Evolutionary conservation across 1,140 invertebrate genomes (phyloP).

Genomic region (Monomorium pharaonis): DNA sequence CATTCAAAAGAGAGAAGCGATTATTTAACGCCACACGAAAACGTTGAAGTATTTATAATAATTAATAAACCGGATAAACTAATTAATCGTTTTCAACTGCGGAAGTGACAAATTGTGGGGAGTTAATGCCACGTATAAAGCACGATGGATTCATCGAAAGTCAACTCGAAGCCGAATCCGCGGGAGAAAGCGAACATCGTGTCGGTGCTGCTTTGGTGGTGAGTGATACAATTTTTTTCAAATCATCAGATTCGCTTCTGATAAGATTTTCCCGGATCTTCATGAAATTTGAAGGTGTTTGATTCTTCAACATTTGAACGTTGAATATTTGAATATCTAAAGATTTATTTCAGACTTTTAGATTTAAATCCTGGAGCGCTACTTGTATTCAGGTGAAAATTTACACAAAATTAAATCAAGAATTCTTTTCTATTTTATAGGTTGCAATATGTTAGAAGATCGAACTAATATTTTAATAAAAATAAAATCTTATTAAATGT

Average conservation of each 20-base stretch:
- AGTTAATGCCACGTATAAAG: constrained; percentile 47
- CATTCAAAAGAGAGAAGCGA: not conserved
- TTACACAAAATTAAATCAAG: too few species aligned
- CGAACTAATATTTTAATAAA: too few species aligned
- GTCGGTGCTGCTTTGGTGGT: constrained; percentile 77
- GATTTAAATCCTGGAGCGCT: not conserved
- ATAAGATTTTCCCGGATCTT: not conserved
- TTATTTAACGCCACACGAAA: not conserved
- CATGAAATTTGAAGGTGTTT: not conserved
- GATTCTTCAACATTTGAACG: not conserved
- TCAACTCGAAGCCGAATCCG: constrained; percentile 73
- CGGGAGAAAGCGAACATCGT: constrained; percentile 72
- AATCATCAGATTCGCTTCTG: not conserved
- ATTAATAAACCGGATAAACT: not conserved
- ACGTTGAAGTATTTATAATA: not conserved
- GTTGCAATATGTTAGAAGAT: too few species aligned
- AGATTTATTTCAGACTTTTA: not conserved
- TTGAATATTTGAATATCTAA: not conserved
- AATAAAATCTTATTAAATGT: too few species aligned
- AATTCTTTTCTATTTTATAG: too few species aligned
- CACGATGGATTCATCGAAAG: constrained; percentile 73
- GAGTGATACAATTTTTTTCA: too few species aligned
- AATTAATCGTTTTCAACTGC: not conserved
- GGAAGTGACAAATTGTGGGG: not conserved
- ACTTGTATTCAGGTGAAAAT: too few species aligned